A percentile compares a stretch with the other conserved stretches of the same genome.
These are phyloP conservation scores for Sardinella longiceps DNA, from an alignment of 2,797 vertebrate species.

Conservation along the genomic window DNA sequence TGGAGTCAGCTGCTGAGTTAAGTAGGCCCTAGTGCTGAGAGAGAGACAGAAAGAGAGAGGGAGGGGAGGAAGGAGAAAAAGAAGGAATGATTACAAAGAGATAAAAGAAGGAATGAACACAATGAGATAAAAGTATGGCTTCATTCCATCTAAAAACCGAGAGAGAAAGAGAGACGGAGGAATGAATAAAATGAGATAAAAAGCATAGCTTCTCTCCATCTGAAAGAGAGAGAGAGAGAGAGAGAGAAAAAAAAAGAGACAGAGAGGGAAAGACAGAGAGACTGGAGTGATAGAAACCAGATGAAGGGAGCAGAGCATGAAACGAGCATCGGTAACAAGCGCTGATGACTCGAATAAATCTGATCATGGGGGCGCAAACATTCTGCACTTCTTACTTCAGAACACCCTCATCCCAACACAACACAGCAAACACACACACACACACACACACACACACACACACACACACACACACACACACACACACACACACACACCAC, in stretches of 20 bases:
- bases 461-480: background rate
- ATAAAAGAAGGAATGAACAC: background rate
- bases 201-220: background rate
- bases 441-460: background rate
- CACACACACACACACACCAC: background rate
- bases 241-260: background rate
- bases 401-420: background rate
- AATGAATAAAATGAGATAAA: background rate
- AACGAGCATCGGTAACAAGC: background rate
- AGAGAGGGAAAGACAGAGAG: background rate
- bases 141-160: background rate
- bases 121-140: too few species aligned
- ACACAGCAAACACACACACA: background rate
- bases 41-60: background rate
- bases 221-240: background rate
- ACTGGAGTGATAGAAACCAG: background rate
- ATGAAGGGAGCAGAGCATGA: conserved; percentile 12
- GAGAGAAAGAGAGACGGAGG: background rate
- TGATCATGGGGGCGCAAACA: conserved; percentile 20
- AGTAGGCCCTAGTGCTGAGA: conserved; percentile 15
- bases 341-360: background rate
- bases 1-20: conserved; percentile 65
- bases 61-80: background rate
- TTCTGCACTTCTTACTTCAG: background rate
- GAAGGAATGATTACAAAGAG: background rate